These are phyloP conservation scores for Hipparchia sbordonii DNA, from an alignment of 2,888 invertebrate species.

Conservation along the genomic window DNA sequence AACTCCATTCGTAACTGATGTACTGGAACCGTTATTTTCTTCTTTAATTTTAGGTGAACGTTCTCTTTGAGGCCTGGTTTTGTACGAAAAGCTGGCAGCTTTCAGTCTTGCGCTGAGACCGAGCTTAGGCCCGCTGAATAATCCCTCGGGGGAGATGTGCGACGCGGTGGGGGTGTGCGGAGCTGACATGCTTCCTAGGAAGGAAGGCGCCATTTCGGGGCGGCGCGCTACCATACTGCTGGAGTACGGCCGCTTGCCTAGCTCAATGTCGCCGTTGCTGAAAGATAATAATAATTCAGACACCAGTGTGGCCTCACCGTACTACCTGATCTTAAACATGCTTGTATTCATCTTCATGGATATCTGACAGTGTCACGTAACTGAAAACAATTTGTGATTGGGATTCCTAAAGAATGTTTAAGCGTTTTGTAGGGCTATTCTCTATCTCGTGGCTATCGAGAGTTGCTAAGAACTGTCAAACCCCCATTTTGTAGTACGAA, in stretches of 20 bases:
- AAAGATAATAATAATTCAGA: neutral
- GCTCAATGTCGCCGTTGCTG: slow-evolving; percentile 52
- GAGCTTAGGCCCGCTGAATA: slow-evolving; percentile 44
- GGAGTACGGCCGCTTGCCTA: slow-evolving; percentile 58
- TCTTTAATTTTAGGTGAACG: slow-evolving; percentile 61
- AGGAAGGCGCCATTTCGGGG: slow-evolving; percentile 52
- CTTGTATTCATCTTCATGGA: too few species aligned
- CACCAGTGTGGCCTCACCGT: slow-evolving; percentile 33
- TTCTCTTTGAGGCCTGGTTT: slow-evolving; percentile 58
- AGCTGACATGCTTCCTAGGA: slow-evolving; percentile 59
- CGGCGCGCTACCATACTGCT: slow-evolving; percentile 69
- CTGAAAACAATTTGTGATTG: too few species aligned
- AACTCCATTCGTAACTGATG: slow-evolving; percentile 56
- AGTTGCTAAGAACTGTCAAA: too few species aligned
- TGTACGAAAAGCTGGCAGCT: slow-evolving; percentile 70
- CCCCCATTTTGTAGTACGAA: too few species aligned
- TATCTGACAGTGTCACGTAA: too few species aligned
- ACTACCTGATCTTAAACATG: too few species aligned
- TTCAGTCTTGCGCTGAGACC: slow-evolving; percentile 62
- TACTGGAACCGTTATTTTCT: slow-evolving; percentile 51
- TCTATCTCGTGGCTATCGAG: too few species aligned
- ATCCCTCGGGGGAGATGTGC: slow-evolving; percentile 44
- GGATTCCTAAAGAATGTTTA: too few species aligned
- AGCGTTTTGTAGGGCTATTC: too few species aligned
- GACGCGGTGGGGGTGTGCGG: slow-evolving; percentile 74